Evolutionary conservation across 2,113 vertebrate species (phyloP), one percentile per base, ranked within the genome.

Genomic region (Natator depressus): DNA sequence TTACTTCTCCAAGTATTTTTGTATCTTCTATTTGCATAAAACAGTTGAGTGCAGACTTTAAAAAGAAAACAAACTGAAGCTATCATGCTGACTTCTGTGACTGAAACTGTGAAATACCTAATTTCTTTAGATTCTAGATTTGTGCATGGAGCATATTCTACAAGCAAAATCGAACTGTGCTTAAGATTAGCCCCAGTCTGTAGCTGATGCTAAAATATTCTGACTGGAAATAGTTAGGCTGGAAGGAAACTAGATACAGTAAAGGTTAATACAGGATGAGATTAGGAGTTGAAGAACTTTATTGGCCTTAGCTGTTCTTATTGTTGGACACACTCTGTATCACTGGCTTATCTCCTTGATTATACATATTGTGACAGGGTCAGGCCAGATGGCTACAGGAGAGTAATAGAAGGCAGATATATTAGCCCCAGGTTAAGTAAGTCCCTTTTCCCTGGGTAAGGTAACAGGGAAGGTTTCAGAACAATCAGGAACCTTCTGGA

Each of bases 201-300:
- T 57, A 47, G 75, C 82, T 85, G 65, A 65, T 50, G 75, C 10
- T 82, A 42, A 92, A 94, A 93, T 62, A 91, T 50, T 84, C 62
- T 92, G 82, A 69, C 49, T 92, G 79, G 86, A 78, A 93, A 85
- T 50, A 83, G 53, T 46, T 54, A 90, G 49, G 10, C 59, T 80
- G 84, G 51, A 75, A 94, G 80, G 25, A 72, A 94, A 91, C 46
- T 35, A 91, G 82, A 80, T 11, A 3, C 47, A 76, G 57, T 80
- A 76, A 88, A 80, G 54, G 31, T 24, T 80, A 80, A 80, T 31
- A 55, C 9, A 95, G 69, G 49, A 91, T 20, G 19, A 89, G 81
- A 93, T 29, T n/a, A 93, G 91, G 92, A 95, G 50, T 47, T 81
- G 19, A 87, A 75, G 53, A 97, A 69, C 51, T 76, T 10, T 54